phyloP scores from a whole-genome alignment of 2,797 vertebrate species.

The Etheostoma nigrum region DNA sequence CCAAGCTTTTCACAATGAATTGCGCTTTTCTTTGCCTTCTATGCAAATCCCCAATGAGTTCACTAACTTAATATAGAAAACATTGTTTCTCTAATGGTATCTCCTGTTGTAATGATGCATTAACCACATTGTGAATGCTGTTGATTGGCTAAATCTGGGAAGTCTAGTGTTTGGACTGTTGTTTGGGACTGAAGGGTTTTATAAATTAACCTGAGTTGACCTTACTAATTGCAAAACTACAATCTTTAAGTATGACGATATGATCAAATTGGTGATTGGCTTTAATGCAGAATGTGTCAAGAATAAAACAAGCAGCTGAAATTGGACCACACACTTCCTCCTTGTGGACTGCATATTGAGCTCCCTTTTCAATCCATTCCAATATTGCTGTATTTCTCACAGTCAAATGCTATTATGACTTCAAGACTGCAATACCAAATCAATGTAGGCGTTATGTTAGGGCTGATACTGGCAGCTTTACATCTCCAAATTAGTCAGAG shows the following conservation, averaged over 20 bases:
- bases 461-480: conserved; percentile 61
- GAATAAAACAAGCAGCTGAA: conserved; percentile 46
- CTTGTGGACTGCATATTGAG: conserved; percentile 44
- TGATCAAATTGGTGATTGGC: conserved; percentile 22
- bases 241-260: conserved; percentile 45
- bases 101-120: not conserved
- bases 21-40: not conserved
- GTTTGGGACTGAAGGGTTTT: conserved; percentile 11
- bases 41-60: not conserved
- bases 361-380: conserved; percentile 59
- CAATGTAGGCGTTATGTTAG: conserved; percentile 67
- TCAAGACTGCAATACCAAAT: conserved; percentile 67
- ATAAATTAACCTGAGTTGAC: conserved; percentile 47
- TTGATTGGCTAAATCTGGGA: conserved; percentile 8
- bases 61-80: not conserved
- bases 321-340: conserved; percentile 37
- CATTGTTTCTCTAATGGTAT: not conserved
- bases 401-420: conserved; percentile 69
- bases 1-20: conserved; percentile 3
- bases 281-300: conserved; percentile 49
- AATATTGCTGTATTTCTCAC: conserved; percentile 54
- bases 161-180: not conserved
- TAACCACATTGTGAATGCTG: conserved; percentile 2
- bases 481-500: conserved; percentile 58
- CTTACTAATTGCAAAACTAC: conserved; percentile 48